Conservation (phyloP, 2,113 vertebrate species). For the Hippopotamus amphibius region DNA sequence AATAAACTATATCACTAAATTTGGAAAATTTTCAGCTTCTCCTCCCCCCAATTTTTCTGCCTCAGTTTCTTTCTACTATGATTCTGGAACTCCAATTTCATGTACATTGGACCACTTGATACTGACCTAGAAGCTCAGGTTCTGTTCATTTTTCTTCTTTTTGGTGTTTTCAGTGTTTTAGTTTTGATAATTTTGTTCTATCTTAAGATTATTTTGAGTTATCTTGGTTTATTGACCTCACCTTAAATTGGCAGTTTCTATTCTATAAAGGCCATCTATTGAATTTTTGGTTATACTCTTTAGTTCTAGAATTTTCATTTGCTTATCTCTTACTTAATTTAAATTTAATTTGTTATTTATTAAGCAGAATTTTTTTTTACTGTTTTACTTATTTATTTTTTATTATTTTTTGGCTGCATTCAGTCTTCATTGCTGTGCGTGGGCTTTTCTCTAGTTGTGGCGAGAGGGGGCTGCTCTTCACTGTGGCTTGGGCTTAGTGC, state of each 20-base stretch:
- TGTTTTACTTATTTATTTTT: no score
- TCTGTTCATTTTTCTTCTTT: background rate
- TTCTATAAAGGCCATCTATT: background rate
- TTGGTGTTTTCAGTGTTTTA: background rate
- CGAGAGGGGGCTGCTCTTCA: no score
- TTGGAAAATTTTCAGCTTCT: background rate
- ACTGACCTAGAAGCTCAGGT: background rate
- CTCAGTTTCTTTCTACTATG: background rate
- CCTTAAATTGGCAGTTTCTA: background rate
- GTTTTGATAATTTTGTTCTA: background rate
- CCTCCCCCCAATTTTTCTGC: background rate
- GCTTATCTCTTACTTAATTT: background rate
- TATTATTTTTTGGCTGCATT: no score
- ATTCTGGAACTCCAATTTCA: background rate
- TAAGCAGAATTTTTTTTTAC: background rate
- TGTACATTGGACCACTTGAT: background rate
- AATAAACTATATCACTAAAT: background rate
- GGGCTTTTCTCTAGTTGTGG: no score
- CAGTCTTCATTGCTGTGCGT: no score
- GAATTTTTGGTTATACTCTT: background rate
- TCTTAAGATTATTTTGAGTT: background rate
- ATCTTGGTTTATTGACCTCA: background rate
- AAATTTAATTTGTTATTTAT: background rate
- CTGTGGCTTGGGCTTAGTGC: no score
- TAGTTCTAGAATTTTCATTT: constrained; percentile 47